Evolutionary conservation across 2,797 vertebrate species (phyloP).

Genomic region (Pseudotriccus pelzelni): DNA sequence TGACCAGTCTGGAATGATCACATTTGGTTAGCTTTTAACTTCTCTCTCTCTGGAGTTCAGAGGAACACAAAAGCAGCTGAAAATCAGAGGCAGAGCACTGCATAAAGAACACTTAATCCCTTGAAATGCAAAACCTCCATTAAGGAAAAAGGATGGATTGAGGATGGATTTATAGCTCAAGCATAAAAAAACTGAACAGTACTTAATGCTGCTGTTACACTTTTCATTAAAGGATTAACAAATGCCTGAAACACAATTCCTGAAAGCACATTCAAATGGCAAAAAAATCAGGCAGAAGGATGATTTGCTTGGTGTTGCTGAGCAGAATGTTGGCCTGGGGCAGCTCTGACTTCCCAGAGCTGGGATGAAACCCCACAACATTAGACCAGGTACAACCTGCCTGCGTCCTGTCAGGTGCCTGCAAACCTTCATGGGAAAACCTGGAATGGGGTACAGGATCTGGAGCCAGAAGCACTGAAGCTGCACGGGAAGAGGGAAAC

Average conservation of each 20-base stretch:
- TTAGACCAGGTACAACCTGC: neutral
- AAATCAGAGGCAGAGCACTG: neutral
- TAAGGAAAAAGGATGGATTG: neutral
- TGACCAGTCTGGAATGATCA: rapidly evolving
- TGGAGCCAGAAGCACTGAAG: neutral
- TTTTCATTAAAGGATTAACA: neutral
- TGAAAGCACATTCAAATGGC: neutral
- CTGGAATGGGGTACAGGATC: neutral
- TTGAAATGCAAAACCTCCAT: neutral
- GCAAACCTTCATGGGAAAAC: rapidly evolving
- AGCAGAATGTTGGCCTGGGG: neutral
- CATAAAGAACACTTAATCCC: neutral
- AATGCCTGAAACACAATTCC: neutral
- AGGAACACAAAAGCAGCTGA: neutral
- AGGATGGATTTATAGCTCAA: neutral
- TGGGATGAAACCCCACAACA: neutral
- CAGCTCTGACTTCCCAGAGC: neutral
- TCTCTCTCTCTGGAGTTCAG: neutral
- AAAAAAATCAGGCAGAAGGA: neutral
- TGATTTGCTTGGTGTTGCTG: neutral
- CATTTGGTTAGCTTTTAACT: neutral
- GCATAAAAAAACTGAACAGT: neutral
- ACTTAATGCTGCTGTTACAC: neutral
- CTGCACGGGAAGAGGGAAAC: neutral
- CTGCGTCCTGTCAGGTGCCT: rapidly evolving